Base-by-base conservation (phyloP, 2,888 invertebrate species). In the Melanchra persicariae region DNA sequence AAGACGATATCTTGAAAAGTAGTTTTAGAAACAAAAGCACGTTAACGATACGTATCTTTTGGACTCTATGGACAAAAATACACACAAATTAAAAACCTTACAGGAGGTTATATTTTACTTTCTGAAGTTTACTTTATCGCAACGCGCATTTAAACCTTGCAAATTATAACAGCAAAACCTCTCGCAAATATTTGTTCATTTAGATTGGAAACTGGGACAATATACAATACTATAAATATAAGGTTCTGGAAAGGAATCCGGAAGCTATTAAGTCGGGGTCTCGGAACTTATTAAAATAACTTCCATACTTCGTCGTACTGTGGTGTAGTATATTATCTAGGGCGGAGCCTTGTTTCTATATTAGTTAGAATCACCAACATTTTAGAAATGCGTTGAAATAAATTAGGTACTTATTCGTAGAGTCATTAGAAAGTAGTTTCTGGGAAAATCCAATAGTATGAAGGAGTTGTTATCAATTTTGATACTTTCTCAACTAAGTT, bases 201-300 rank as follows among this genome's bases (percentile, higher is more conserved):
- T 17, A 51, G 34, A 37, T 34, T 37, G 19, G 51, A 77, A 51
- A 45, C n/a, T 26, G 43, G 54, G 10, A 22, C 52, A 34, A 37
- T 37, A 24, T 19, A 37, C 37, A 37, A 59, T 7, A 15, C 26
- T 43, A 19, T 10, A 63, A 47, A 24, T 24, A 22, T 52, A 77
- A 47, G n/a, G 17, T 19, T 24, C 12, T 26, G 22, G n/a, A 60
- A 10, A 26, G 64, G 61, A 70, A 62, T 63, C 45, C 51, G 55
- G 62, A 62, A 63, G 47, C 43, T 55, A 45, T 60, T 62, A 47
- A 4, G 22, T 30, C 40, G 15, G 12, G 3, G 37, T 12, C n/a
- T 34, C 57, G 26, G 52, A 54, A 64, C n/a, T 71, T 65, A 79
- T 81, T 79, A 71, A 81, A 81, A 79, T 81, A 62, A 45, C 77